phyloP scores from a whole-genome alignment of 2,113 vertebrate genomes.

The Seriola aureovittata region DNA sequence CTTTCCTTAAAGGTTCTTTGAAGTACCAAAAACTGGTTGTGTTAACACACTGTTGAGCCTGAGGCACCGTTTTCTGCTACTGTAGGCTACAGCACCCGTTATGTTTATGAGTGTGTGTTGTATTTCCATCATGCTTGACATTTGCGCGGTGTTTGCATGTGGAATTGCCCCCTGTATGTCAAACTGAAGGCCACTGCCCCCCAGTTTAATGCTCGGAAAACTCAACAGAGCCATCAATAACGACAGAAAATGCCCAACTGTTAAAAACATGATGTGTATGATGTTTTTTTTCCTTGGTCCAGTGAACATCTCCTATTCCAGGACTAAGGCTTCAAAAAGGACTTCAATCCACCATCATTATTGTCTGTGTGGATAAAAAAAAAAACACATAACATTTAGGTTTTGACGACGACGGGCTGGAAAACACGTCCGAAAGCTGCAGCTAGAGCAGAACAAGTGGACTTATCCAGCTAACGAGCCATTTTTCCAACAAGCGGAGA shows the following conservation, averaged over 20 bases:
- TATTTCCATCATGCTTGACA: constrained; percentile 19
- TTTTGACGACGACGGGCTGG: constrained; percentile 32
- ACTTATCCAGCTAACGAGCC: too few relatives aligned
- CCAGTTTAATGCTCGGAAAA: background rate
- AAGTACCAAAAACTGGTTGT: background rate
- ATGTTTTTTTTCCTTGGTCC: background rate
- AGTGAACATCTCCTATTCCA: background rate
- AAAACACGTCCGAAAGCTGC: constrained; percentile 18
- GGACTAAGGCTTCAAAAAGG: background rate
- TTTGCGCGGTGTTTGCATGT: constrained; percentile 1
- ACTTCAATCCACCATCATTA: constrained; percentile 49
- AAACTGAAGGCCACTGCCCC: background rate
- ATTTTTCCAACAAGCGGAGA: too few relatives aligned
- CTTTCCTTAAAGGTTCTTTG: background rate
- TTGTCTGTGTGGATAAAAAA: constrained; percentile 33
- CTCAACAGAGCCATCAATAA: background rate
- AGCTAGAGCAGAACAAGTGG: background rate
- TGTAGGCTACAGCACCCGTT: constrained; percentile 4
- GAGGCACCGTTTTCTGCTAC: background rate
- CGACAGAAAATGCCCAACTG: background rate
- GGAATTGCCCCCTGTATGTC: background rate
- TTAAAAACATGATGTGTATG: background rate
- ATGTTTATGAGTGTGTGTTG: constrained; percentile 30
- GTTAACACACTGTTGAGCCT: background rate
- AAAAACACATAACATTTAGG: background rate